A percentile compares a stretch with the other conserved stretches of the same genome.
These are phyloP conservation scores for Alaudala cheleensis DNA, from an alignment of 2,113 vertebrate species.

Conservation along the genomic window DNA sequence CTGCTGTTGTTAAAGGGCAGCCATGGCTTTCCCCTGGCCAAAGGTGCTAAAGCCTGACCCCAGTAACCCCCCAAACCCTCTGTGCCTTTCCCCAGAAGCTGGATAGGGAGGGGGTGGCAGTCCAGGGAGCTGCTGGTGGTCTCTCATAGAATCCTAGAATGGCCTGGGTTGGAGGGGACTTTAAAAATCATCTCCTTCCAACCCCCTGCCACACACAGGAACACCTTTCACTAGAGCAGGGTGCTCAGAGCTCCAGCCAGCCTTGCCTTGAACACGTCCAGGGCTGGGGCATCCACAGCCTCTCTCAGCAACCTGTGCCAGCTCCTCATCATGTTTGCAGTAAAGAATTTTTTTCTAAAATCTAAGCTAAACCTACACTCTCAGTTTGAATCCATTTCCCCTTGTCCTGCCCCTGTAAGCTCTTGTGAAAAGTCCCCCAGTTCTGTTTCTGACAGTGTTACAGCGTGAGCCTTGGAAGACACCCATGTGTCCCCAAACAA, in stretches of 20 bases:
- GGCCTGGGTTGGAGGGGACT: background rate
- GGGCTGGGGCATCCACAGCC: background rate
- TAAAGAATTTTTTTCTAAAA: background rate
- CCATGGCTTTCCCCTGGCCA: background rate
- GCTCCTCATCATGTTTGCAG: background rate
- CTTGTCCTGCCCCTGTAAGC: background rate
- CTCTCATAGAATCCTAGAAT: background rate
- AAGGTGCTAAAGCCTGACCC: background rate
- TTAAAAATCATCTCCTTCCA: background rate
- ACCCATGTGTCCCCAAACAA: background rate
- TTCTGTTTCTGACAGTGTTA: background rate
- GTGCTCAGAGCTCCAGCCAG: background rate
- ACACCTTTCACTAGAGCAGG: background rate
- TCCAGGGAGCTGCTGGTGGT: background rate
- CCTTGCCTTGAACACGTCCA: background rate
- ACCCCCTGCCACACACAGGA: background rate
- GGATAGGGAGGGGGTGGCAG: background rate
- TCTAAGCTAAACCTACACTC: background rate
- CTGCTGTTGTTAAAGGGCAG: background rate
- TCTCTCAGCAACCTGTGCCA: background rate
- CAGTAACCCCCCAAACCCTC: background rate
- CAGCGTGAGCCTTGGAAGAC: background rate
- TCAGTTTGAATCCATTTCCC: background rate
- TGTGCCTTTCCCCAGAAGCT: background rate
- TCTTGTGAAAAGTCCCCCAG: background rate